Conservation (phyloP, 2,888 invertebrate species). For the Muscina levida region DNA sequence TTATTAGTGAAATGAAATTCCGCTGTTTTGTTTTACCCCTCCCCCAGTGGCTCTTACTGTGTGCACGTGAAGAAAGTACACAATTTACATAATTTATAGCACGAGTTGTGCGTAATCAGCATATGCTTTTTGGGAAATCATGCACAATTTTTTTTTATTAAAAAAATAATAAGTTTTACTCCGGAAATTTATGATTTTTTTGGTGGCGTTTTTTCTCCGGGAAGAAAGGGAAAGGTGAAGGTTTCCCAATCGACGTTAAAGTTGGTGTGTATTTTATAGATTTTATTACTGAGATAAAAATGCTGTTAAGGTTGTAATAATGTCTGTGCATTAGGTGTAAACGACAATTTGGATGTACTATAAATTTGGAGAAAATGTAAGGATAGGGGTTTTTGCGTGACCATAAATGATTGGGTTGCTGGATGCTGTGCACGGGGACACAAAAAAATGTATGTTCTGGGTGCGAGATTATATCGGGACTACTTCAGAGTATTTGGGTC, state of each 20-base stretch:
- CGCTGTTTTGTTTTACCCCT: slow-evolving; percentile 3
- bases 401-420: no score
- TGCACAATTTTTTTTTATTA: slow-evolving; percentile 56
- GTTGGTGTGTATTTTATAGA: no score
- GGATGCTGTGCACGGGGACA: no score
- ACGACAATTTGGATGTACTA: no score
- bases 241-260: slow-evolving; percentile 27
- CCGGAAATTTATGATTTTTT: slow-evolving; percentile 63
- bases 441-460: no score
- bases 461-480: no score
- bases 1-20: slow-evolving; percentile 61
- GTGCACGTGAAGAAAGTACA: slow-evolving; percentile 52
- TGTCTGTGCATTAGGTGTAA: no score
- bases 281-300: no score
- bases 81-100: slow-evolving; percentile 68
- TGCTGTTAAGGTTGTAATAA: no score
- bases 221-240: slow-evolving; percentile 7
- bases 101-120: slow-evolving; percentile 57
- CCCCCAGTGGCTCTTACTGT: not conserved
- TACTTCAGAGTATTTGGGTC: no score
- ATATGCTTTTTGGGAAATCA: slow-evolving; percentile 64
- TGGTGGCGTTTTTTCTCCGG: not conserved
- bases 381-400: no score
- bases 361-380: no score
- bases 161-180: slow-evolving; percentile 60